Evolutionary conservation across 1,140 invertebrate species (phyloP), one percentile per base, ranked within the genome.

Genomic region (Drosophila varians): DNA sequence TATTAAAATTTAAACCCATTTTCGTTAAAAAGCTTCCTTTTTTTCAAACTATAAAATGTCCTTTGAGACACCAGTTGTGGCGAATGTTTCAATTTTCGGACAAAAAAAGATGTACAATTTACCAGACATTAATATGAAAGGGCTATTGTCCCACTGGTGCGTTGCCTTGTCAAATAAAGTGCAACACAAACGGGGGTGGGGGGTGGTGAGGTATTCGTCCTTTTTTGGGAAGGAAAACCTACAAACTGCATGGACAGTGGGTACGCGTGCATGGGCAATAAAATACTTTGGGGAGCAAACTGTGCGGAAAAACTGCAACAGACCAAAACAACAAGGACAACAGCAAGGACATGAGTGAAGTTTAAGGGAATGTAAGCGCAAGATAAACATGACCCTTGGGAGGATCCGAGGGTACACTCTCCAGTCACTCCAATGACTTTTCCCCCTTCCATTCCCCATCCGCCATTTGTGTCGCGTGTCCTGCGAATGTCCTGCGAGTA

Each of bases 361-460:
- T 83, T 74, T 61, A 78, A 78, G 79, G 64, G 78, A 77, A 83
- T 58, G 74, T 71, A 77, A 83, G 79, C 78, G 64, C 74, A 83
- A 83, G 79, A 83, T 84, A 83, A 83, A 83, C 79, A 83, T 61
- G 78, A 74, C 78, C 74, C 78, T 25, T 48, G 79, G 74, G 78
- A 78, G 47, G n/a, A 26, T 26, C 9, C 5, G 28, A 14, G 2
- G 16, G 18, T n/a, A n/a, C n/a, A n/a, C 3, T 12, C 38, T 21
- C 28, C 23, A 5, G 14, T 21, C 1, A 8, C 16, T 21, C 21
- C 21, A 8, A 14, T 46, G 4, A 7, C 19, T 21, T 12, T 26
- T 62, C 28, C 43, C 21, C 23, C 28, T 42, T 23, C 61, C 23
- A 28, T 42, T 31, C 61, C 58, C 55, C 16, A 25, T 21, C 12